These are phyloP conservation scores for Scaptomyza cyrtandrae DNA, from an alignment of 2,888 invertebrate genomes.

Conservation along the genomic window DNA sequence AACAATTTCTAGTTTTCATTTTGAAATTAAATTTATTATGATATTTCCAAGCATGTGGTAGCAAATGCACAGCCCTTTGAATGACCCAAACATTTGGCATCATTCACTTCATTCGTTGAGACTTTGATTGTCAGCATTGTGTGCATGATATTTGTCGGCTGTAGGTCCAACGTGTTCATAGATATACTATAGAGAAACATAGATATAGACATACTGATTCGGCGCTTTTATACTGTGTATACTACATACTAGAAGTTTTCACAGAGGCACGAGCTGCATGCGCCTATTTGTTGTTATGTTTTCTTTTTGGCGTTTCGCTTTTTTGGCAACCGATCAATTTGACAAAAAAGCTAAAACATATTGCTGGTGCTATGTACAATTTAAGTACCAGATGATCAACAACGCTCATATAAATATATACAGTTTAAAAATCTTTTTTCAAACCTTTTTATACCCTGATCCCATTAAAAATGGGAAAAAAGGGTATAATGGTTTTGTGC, in stretches of 20 bases:
- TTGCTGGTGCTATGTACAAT: constrained; percentile 37
- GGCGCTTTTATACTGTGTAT: constrained; percentile 38
- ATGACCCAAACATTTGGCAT: constrained; percentile 42
- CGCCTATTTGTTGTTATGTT: constrained; percentile 57
- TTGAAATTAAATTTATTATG: constrained; percentile 64
- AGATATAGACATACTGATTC: constrained; percentile 18
- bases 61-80: constrained; percentile 8
- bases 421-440: not conserved
- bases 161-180: constrained; percentile 22
- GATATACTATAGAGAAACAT: not conserved
- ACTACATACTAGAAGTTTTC: constrained; percentile 1
- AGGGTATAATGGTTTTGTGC: too few relatives aligned
- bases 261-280: constrained; percentile 59
- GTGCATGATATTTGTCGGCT: constrained; percentile 49
- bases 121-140: constrained; percentile 28
- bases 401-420: constrained; percentile 19
- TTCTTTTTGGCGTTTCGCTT: constrained; percentile 53
- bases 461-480: too few relatives aligned
- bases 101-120: constrained; percentile 41
- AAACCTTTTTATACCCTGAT: too few relatives aligned
- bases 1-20: constrained; percentile 27
- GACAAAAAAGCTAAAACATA: constrained; percentile 51
- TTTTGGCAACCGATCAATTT: constrained; percentile 70
- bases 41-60: constrained; percentile 65
- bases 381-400: constrained; percentile 33